Evolutionary conservation across 2,797 vertebrate species (phyloP), one percentile per base, ranked within the genome.

Genomic region (Champsocephalus esox): DNA sequence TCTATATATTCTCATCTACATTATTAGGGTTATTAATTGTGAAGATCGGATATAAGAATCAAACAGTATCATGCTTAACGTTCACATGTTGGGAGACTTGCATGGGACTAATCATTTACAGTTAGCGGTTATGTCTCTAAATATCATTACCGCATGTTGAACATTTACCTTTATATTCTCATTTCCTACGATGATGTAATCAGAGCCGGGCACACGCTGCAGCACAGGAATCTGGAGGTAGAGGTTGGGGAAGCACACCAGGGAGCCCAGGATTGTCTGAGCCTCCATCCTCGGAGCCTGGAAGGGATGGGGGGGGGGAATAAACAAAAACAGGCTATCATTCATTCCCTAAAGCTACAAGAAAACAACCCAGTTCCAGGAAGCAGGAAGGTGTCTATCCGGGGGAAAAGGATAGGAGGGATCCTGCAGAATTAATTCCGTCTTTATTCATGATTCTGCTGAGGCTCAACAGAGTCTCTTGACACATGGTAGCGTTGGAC

Each of bases 241-340:
- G 75, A 96, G 94, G 73, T 97, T 99, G 50, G 98, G 98, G 73
- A 99, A 99, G 92, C 98, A 99, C 88, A 99, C 96, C 0, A 99
- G 96, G 70, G 98, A 98, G 19, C 98, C 98, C 0, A 99, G 94
- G 81, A 98, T 92, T 2, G 96, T 97, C 90, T 98, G 97, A 79
- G 98, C 98, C 92, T 99, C 98, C 1, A 93, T 91, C 55, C 96
- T 96, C 17, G 98, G 98, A 56, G 96, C 96, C 98, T 99, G 81
- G 54, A 3, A 51, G 51, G 77, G 62, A 77, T 44, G 21, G 14
- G 28, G 28, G 28, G 28, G 8, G 8, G 7, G 17, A 43, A 48
- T 45, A 48, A 52, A 34, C 16, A 28, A 14, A 51, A 58, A 46
- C 17, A 70, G 16, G 21, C 24, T 21, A 66, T 81, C 56, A 81